Percentiles rank a stretch among this genome's conserved stretches.
Conservation (phyloP, 2,888 invertebrate genomes). For the Aradus depressus region DNA sequence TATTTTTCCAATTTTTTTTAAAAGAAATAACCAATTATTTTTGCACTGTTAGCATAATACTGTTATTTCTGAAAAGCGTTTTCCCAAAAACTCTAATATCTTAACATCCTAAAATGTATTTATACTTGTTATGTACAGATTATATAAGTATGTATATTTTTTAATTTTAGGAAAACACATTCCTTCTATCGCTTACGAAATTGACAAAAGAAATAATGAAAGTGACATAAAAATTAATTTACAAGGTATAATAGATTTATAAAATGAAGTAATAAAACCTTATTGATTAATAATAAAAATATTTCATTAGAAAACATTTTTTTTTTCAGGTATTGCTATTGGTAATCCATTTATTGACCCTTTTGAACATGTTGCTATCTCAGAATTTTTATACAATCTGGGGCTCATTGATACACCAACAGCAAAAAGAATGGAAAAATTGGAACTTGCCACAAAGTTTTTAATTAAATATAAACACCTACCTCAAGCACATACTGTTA, state of each 20-base stretch:
- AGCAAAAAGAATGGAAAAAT: slow-evolving; percentile 4
- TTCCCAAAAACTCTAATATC: too few relatives aligned
- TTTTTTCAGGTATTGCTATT: slow-evolving; percentile 49
- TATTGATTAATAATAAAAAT: too few relatives aligned
- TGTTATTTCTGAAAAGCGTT: too few relatives aligned
- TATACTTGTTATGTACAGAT: background rate
- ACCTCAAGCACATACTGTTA: slow-evolving; percentile 26
- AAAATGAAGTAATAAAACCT: too few relatives aligned
- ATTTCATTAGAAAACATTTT: background rate
- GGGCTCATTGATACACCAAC: slow-evolving; percentile 10
- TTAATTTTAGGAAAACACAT: slow-evolving; percentile 42
- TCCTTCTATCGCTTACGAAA: slow-evolving; percentile 64
- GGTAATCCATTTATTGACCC: slow-evolving; percentile 76
- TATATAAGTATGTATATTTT: background rate
- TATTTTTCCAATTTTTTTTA: too few relatives aligned
- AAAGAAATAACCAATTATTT: too few relatives aligned
- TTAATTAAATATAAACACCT: background rate
- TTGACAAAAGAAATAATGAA: slow-evolving; percentile 41
- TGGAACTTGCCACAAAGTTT: background rate
- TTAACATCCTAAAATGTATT: too few relatives aligned
- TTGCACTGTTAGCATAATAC: too few relatives aligned
- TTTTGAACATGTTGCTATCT: background rate
- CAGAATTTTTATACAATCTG: background rate
- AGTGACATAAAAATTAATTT: slow-evolving; percentile 22
- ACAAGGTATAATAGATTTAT: slow-evolving; percentile 25